Conservation (phyloP, 1,140 invertebrate species). For the Platyscapa corneri region DNA sequence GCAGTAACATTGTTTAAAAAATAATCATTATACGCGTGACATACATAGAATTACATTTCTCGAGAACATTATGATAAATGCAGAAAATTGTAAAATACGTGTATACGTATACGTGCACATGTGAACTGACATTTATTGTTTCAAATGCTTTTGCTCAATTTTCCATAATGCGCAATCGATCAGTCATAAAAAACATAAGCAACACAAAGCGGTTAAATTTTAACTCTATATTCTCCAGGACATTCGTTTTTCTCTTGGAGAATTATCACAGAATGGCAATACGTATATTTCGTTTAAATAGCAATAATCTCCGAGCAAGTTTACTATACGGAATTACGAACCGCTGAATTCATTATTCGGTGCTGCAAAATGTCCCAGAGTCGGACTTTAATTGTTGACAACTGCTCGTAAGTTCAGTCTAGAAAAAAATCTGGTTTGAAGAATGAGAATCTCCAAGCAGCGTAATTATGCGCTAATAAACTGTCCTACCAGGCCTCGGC, state of each 20-base stretch:
- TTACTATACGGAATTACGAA: not conserved
- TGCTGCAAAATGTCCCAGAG: not conserved
- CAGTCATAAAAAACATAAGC: too few species aligned
- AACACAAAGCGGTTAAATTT: too few species aligned
- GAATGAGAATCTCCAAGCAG: not conserved
- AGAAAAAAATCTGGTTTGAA: not conserved
- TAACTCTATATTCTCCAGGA: too few species aligned
- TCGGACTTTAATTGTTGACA: not conserved
- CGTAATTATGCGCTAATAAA: too few species aligned
- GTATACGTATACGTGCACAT: too few species aligned
- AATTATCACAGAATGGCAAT: constrained; percentile 9
- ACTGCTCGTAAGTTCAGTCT: not conserved
- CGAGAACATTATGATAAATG: too few species aligned
- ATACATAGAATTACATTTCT: too few species aligned
- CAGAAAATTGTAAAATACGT: too few species aligned
- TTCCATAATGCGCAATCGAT: not conserved
- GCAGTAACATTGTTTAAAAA: too few species aligned
- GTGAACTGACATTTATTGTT: too few species aligned
- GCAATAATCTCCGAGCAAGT: not conserved
- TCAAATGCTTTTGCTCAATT: not conserved
- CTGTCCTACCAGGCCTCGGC: too few species aligned
- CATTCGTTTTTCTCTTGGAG: not conserved
- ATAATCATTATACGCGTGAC: too few species aligned
- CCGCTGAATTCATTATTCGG: not conserved
- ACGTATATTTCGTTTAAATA: not conserved